Conservation (phyloP, 2,888 invertebrate species). For the Apodemia duryi region DNA sequence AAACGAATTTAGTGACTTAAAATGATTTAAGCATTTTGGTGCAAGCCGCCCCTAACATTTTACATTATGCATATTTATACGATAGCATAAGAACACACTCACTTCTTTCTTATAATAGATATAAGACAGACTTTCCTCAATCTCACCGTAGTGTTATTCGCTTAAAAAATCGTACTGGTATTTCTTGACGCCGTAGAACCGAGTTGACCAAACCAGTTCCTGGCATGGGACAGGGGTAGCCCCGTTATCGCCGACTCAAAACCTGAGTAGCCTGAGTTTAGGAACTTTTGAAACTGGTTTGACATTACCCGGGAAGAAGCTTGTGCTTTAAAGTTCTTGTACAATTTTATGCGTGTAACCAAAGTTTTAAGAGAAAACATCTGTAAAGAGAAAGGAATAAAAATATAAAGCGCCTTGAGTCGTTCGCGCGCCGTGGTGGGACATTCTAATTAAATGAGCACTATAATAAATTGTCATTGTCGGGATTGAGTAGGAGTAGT, state of each 20-base stretch:
- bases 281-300: slow-evolving; percentile 6
- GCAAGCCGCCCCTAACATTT: too few species aligned
- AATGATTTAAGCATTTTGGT: too few species aligned
- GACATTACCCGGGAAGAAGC: slow-evolving; percentile 4
- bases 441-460: slow-evolving; percentile 10
- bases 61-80: too few species aligned
- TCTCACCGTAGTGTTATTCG: neutral
- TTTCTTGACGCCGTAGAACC: neutral
- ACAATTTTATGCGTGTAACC: neutral
- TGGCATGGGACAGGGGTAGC: neutral
- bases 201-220: neutral
- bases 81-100: too few species aligned
- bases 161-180: neutral
- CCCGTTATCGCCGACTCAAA: neutral
- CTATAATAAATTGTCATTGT: slow-evolving; percentile 2
- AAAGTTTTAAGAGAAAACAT: slow-evolving; percentile 6
- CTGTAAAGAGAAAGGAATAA: slow-evolving; percentile 15
- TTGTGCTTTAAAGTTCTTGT: neutral
- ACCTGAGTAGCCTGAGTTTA: neutral
- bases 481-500: neutral
- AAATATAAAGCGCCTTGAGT: slow-evolving; percentile 9
- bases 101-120: too few species aligned
- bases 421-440: slow-evolving; percentile 2
- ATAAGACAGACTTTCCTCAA: too few species aligned
- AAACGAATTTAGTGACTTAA: too few species aligned